Percentiles rank a stretch among this genome's conserved stretches.
phyloP scores from a whole-genome alignment of 2,797 vertebrate species.

The Etheostoma nigrum region DNA sequence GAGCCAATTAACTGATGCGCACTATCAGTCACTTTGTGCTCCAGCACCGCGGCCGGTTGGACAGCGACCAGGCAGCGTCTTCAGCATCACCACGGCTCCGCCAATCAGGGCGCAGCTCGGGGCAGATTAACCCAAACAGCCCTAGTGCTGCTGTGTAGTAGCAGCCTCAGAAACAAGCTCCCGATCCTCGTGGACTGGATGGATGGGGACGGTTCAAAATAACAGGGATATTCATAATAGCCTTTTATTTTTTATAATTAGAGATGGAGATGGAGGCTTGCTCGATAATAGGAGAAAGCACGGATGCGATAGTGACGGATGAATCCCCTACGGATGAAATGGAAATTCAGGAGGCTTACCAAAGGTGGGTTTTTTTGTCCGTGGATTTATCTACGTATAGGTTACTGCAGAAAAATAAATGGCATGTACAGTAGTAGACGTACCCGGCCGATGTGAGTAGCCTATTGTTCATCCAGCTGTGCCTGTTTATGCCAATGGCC shows the following conservation, averaged over 20 bases:
- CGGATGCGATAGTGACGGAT: slow-evolving; percentile 82
- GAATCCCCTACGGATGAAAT: slow-evolving; percentile 73
- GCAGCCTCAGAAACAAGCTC: slow-evolving; percentile 60
- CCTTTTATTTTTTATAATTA: too few species aligned
- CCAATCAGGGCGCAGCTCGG: slow-evolving; percentile 80
- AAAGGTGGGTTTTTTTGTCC: slow-evolving; percentile 77
- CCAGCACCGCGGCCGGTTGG: slow-evolving; percentile 78
- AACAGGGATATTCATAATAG: not conserved
- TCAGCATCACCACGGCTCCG: slow-evolving; percentile 73
- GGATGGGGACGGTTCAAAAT: slow-evolving; percentile 32
- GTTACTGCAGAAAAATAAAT: not conserved
- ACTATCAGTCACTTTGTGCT: slow-evolving; percentile 34
- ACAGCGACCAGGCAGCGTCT: slow-evolving; percentile 75
- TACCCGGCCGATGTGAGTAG: slow-evolving; percentile 21
- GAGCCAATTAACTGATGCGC: slow-evolving; percentile 30
- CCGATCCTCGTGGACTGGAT: slow-evolving; percentile 56
- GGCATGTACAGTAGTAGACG: not conserved
- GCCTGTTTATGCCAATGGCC: slow-evolving; percentile 16
- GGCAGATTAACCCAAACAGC: slow-evolving; percentile 74
- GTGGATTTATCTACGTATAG: slow-evolving; percentile 2
- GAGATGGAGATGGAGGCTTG: slow-evolving; percentile 77
- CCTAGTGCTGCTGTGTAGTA: slow-evolving; percentile 65
- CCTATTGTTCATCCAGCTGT: slow-evolving; percentile 51
- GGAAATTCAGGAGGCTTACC: slow-evolving; percentile 68
- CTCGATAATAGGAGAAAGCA: slow-evolving; percentile 76